Conservation (phyloP, 2,888 invertebrate species). For the Syrista parreyssii region DNA sequence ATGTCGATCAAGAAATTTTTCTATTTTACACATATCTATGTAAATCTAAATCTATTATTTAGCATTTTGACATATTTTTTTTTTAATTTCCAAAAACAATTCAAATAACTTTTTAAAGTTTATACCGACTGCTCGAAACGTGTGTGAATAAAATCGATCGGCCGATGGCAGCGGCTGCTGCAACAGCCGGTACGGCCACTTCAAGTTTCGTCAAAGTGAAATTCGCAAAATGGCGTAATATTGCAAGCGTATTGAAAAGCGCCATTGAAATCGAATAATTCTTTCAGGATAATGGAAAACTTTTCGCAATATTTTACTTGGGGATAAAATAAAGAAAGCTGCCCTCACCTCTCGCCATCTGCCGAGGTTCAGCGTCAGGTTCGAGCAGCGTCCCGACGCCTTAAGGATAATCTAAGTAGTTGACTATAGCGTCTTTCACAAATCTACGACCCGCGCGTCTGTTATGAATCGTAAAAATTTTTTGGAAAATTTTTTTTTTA, state of each 20-base stretch:
- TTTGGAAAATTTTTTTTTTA: no score
- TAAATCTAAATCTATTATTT: no score
- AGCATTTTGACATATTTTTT: no score
- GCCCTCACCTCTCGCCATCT: no score
- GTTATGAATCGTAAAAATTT: neutral
- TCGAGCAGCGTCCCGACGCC: neutral
- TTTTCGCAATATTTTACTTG: neutral
- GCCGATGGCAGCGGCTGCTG: neutral
- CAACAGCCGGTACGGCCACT: neutral
- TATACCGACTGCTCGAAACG: neutral
- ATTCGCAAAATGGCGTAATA: neutral
- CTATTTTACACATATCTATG: no score
- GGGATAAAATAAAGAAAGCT: neutral
- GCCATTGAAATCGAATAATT: neutral
- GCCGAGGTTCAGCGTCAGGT: neutral
- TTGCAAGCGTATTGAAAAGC: neutral
- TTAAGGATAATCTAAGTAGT: neutral
- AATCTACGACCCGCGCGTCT: neutral
- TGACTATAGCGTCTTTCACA: neutral
- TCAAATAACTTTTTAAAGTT: neutral
- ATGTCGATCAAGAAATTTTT: no score
- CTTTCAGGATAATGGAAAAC: neutral
- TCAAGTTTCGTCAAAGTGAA: neutral
- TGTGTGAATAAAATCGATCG: neutral
- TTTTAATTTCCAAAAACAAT: no score